These are phyloP conservation scores for Rotaria socialis DNA, from an alignment of 2,888 invertebrate species.

Conservation along the genomic window DNA sequence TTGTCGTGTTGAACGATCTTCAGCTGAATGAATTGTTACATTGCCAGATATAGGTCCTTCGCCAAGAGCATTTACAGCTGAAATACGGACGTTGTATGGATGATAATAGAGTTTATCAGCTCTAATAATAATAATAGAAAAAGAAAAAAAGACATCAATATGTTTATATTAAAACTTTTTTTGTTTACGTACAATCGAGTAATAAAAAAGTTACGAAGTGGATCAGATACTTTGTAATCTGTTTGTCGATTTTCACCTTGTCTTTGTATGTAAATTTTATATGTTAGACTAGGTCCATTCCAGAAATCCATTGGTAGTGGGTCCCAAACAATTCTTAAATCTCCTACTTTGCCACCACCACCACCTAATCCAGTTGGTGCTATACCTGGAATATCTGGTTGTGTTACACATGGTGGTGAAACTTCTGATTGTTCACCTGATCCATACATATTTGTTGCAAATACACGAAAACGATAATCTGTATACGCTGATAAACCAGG, in stretches of 20 bases:
- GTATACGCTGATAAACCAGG: slow-evolving; percentile 41
- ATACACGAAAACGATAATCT: slow-evolving; percentile 43
- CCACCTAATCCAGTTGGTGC: slow-evolving; percentile 38
- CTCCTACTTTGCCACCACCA: slow-evolving; percentile 46
- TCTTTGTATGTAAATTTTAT: slow-evolving; percentile 42
- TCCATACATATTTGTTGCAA: slow-evolving; percentile 41
- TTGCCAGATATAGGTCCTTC: slow-evolving; percentile 40
- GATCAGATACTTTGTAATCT: not conserved
- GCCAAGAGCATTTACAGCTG: slow-evolving; percentile 42
- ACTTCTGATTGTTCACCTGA: slow-evolving; percentile 41
- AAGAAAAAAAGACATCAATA: not conserved
- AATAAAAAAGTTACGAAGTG: not conserved
- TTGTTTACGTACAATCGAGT: not conserved
- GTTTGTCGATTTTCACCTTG: slow-evolving; percentile 10
- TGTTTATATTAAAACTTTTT: too few species aligned
- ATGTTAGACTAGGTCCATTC: slow-evolving; percentile 43
- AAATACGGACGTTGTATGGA: slow-evolving; percentile 43
- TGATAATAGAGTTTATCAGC: slow-evolving; percentile 38
- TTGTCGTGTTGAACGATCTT: slow-evolving; percentile 43
- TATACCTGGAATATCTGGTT: slow-evolving; percentile 41
- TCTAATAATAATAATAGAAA: not conserved
- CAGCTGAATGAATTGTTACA: slow-evolving; percentile 41
- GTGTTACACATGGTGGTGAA: slow-evolving; percentile 42
- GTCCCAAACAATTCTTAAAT: slow-evolving; percentile 43
- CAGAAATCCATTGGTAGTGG: slow-evolving; percentile 44